Conservation (phyloP, 2,113 vertebrate species). For the Nicator chloris region DNA sequence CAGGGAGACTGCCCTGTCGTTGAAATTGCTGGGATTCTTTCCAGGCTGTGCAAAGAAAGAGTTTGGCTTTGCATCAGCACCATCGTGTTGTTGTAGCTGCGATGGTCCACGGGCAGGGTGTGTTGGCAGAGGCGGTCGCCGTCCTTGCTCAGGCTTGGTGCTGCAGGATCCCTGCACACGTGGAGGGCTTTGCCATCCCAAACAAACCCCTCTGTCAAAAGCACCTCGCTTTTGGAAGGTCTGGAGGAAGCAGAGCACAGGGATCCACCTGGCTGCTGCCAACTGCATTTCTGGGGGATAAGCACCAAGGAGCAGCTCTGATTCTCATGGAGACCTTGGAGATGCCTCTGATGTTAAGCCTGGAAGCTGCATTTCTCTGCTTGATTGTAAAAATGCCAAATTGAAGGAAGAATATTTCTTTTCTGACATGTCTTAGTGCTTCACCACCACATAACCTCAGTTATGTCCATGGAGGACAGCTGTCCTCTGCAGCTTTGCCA, state of each 20-base stretch:
- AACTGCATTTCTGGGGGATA: not conserved
- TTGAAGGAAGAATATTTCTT: not conserved
- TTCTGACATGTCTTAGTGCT: not conserved
- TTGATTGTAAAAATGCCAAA: not conserved
- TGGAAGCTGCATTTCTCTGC: not conserved
- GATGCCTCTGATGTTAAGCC: not conserved
- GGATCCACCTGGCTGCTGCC: not conserved
- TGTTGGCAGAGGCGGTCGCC: fast-evolving
- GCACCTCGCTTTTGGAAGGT: not conserved
- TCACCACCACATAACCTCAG: not conserved
- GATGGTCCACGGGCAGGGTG: not conserved
- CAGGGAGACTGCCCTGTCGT: not conserved
- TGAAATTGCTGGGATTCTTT: conserved; percentile 53
- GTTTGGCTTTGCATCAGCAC: not conserved
- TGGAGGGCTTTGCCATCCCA: not conserved
- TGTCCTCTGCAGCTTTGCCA: not conserved
- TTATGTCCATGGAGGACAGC: fast-evolving
- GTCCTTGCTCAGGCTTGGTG: not conserved
- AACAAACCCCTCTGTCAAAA: fast-evolving
- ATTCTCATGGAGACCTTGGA: not conserved
- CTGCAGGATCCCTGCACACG: fast-evolving
- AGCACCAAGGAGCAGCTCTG: not conserved
- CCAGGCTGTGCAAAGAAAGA: conserved; percentile 23
- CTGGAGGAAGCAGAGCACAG: not conserved
- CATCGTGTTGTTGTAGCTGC: fast-evolving